These are phyloP conservation scores for Semnornis frantzii DNA, from an alignment of 2,113 vertebrate genomes.

Conservation along the genomic window DNA sequence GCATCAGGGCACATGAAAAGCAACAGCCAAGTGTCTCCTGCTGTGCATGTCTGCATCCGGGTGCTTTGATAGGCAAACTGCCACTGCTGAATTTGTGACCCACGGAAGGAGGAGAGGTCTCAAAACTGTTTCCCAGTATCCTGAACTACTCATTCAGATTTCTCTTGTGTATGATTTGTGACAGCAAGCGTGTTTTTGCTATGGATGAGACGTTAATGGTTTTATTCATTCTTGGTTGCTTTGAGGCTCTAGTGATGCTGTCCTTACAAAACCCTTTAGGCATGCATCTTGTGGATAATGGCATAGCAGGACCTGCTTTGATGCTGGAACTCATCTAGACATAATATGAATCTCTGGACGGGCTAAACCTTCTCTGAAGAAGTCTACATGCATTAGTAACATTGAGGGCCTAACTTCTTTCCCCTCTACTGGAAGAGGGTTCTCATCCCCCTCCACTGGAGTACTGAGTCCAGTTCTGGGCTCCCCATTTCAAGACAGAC, in stretches of 20 bases:
- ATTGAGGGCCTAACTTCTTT: background rate
- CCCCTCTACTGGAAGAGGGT: no score
- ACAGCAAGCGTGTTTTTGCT: fast-evolving
- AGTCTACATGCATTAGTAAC: background rate
- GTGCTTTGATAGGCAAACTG: background rate
- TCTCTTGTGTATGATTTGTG: fast-evolving
- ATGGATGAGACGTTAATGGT: background rate
- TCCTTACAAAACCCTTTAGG: background rate
- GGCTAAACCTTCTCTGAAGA: background rate
- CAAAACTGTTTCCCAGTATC: background rate
- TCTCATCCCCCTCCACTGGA: background rate
- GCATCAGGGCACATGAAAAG: background rate
- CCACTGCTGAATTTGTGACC: background rate
- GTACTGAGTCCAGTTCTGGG: no score
- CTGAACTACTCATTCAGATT: background rate
- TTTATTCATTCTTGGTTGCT: background rate
- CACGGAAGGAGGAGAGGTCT: background rate
- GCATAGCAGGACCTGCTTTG: background rate
- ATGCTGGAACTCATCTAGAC: background rate
- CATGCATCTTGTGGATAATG: background rate
- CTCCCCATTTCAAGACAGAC: no score
- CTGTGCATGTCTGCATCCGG: fast-evolving
- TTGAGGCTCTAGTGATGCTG: background rate
- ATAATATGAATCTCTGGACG: background rate
- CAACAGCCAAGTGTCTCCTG: background rate